phyloP scores from a whole-genome alignment of 2,113 vertebrate species.

The Ailuropoda melanoleuca region DNA sequence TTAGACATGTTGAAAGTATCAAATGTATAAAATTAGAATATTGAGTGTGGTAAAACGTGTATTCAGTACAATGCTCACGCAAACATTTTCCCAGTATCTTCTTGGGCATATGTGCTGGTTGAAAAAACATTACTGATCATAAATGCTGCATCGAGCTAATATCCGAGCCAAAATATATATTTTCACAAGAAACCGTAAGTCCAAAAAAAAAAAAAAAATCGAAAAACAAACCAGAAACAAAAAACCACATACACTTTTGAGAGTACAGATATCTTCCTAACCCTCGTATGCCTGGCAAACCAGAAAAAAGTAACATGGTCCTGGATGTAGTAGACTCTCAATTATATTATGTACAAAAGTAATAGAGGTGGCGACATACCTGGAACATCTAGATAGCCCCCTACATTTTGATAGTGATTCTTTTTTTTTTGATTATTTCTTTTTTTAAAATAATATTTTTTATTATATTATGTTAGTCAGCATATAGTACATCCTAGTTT shows the following conservation, averaged over 20 bases:
- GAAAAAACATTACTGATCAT: slow-evolving; percentile 66
- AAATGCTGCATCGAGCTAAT: slow-evolving; percentile 63
- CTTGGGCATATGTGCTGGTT: background rate
- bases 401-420: background rate
- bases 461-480: too few species aligned
- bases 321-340: background rate
- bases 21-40: slow-evolving; percentile 62
- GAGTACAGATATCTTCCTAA: slow-evolving; percentile 31
- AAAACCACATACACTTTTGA: slow-evolving; percentile 14
- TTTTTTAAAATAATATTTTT: too few species aligned
- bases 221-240: background rate
- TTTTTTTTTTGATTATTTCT: too few species aligned
- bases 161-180: slow-evolving; percentile 72
- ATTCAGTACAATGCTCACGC: slow-evolving; percentile 50
- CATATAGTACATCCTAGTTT: too few species aligned
- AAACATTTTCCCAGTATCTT: slow-evolving; percentile 72
- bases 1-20: slow-evolving; percentile 47
- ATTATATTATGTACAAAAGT: background rate
- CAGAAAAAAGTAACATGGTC: slow-evolving; percentile 31
- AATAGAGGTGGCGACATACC: background rate
- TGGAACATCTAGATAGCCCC: background rate
- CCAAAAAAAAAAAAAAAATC: slow-evolving; percentile 30
- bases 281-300: slow-evolving; percentile 53
- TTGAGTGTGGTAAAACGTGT: slow-evolving; percentile 11
- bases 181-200: slow-evolving; percentile 67